These are phyloP conservation scores for Catocala sponsa DNA, from an alignment of 2,888 invertebrate species.

Conservation along the genomic window DNA sequence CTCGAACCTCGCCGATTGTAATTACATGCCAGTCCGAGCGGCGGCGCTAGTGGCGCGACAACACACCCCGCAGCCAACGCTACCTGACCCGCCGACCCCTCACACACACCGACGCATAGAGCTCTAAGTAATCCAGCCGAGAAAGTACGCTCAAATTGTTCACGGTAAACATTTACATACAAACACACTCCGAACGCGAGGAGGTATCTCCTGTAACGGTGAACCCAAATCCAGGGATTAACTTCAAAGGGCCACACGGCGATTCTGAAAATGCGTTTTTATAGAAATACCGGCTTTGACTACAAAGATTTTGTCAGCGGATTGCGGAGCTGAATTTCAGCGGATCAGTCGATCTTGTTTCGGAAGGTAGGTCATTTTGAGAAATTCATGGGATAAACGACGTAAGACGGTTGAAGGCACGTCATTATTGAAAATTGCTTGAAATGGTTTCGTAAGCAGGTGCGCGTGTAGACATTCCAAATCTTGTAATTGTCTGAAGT, in stretches of 20 bases:
- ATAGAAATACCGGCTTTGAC: slow-evolving; percentile 81
- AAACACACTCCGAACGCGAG: slow-evolving; percentile 57
- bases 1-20: slow-evolving; percentile 59
- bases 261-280: slow-evolving; percentile 84
- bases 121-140: slow-evolving; percentile 56
- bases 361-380: slow-evolving; percentile 65
- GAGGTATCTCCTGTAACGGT: slow-evolving; percentile 59
- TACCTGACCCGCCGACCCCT: slow-evolving; percentile 47
- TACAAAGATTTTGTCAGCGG: slow-evolving; percentile 78
- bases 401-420: slow-evolving; percentile 50
- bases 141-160: slow-evolving; percentile 65
- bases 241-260: slow-evolving; percentile 79
- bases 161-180: slow-evolving; percentile 65
- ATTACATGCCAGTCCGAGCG: slow-evolving; percentile 64
- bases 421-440: slow-evolving; percentile 58
- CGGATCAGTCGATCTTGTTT: slow-evolving; percentile 71
- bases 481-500: slow-evolving; percentile 38
- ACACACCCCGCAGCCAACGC: slow-evolving; percentile 45
- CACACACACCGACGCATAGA: slow-evolving; percentile 33
- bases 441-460: slow-evolving; percentile 50
- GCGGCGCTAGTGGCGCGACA: slow-evolving; percentile 59
- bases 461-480: slow-evolving; percentile 30
- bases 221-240: slow-evolving; percentile 80
- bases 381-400: slow-evolving; percentile 55
- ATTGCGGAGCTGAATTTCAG: slow-evolving; percentile 68